Conservation (phyloP, 2,113 vertebrate species). For the Oryzias woworae region DNA sequence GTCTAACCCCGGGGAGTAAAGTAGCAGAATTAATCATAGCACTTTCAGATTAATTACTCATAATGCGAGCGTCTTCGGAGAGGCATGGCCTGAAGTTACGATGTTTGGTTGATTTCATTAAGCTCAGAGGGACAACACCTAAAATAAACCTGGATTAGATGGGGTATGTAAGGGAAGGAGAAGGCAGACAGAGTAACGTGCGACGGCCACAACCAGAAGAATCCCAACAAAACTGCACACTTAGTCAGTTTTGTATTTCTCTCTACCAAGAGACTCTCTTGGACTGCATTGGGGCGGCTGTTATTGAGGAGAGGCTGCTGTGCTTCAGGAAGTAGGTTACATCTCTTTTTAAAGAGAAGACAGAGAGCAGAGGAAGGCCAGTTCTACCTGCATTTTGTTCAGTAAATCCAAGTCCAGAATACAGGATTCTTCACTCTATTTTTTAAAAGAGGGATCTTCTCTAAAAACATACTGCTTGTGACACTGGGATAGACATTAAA, state of each 20-base stretch:
- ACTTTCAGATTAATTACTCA: slow-evolving; percentile 84
- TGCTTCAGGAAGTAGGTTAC: slow-evolving; percentile 3
- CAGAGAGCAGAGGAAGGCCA: neutral
- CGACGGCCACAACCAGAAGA: neutral
- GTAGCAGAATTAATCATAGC: slow-evolving; percentile 81
- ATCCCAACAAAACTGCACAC: neutral
- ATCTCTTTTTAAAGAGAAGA: neutral
- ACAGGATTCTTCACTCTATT: slow-evolving; percentile 24
- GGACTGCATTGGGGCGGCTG: slow-evolving; percentile 6
- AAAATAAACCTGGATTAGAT: slow-evolving; percentile 67
- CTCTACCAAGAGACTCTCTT: neutral
- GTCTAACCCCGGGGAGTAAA: slow-evolving; percentile 68
- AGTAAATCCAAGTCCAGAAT: slow-evolving; percentile 28
- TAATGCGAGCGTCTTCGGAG: slow-evolving; percentile 77
- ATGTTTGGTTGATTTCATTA: slow-evolving; percentile 82
- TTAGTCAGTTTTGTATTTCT: neutral
- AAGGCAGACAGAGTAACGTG: slow-evolving; percentile 11
- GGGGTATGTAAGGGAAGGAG: slow-evolving; percentile 21
- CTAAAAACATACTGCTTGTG: slow-evolving; percentile 40
- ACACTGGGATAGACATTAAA: slow-evolving; percentile 49
- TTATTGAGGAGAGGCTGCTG: neutral
- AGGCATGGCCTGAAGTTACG: slow-evolving; percentile 79
- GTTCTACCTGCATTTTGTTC: slow-evolving; percentile 7
- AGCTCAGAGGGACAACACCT: slow-evolving; percentile 76
- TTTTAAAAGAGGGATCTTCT: slow-evolving; percentile 23